Evolutionary conservation across 2,888 invertebrate genomes (phyloP), one percentile per base, ranked within the genome.

Genomic region (Synergus laeviventris): DNA sequence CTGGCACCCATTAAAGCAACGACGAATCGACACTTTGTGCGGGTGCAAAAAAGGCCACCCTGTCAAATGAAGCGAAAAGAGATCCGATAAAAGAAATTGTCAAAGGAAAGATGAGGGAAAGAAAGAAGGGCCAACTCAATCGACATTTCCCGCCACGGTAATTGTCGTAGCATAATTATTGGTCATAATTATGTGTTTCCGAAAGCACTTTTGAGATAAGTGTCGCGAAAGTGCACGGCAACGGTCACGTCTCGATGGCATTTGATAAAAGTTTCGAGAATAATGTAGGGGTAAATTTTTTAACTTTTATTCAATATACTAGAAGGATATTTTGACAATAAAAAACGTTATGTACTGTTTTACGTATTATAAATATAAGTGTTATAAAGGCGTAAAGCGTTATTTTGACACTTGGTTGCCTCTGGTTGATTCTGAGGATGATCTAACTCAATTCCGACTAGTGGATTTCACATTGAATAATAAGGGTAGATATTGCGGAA

Each of bases 1-100:
- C 88, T 84, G 86, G 86, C 84, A 86, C 83, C 90, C 89, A 90
- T 90, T 90, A 90, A 87, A 87, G 85, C 86, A 87, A 85, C 88
- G 88, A 87, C 86, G 87, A 84, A 87, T 90, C 90, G 89, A 88
- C 90, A 89, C 89, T 90, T 88, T 87, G 88, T 86, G 86, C 87
- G 86, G 83, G 84, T 82, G 84, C 82, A 84, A 88, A 87, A 87
- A 88, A 89, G 86, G 87, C 86, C 86, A 83, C 81, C 86, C 85
- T 83, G 87, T 88, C 89, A 90, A 89, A 90, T 90, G 89, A 89
- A 90, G 84, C 88, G 89, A 86, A 87, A 89, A 84, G 84, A 87
- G 86, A 89, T 87, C 85, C 85, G 88, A 88, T 87, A 87, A 90
- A 89, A 89, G 88, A 89, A 90, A 88, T 89, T 86, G 87, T 89